Evolutionary conservation across 2,888 invertebrate genomes (phyloP).

Genomic region (Agrilus mali): DNA sequence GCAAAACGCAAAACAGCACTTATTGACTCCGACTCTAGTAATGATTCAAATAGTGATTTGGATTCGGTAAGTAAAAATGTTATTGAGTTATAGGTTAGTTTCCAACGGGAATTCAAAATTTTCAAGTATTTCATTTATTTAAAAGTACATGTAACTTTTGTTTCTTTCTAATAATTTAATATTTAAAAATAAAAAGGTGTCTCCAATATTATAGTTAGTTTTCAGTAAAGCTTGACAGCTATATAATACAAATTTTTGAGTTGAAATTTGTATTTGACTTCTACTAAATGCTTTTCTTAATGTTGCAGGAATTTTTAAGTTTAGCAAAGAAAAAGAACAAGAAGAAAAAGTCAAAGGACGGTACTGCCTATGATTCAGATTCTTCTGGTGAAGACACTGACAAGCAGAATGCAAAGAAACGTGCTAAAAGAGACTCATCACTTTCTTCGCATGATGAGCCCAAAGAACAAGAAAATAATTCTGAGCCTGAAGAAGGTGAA

Average conservation of each 20-base stretch:
- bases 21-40: constrained; percentile 73
- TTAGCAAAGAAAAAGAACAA: constrained; percentile 70
- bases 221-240: not conserved
- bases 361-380: constrained; percentile 28
- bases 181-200: not conserved
- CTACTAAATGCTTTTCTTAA: not conserved
- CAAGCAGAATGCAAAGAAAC: constrained; percentile 21
- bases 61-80: constrained; percentile 49
- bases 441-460: constrained; percentile 28
- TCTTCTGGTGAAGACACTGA: constrained; percentile 29
- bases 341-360: constrained; percentile 34
- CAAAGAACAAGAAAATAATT: constrained; percentile 39
- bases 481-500: constrained; percentile 82
- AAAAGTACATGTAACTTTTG: not conserved
- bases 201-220: not conserved
- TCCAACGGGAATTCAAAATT: constrained; percentile 1
- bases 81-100: constrained; percentile 11
- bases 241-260: not conserved
- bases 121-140: no score
- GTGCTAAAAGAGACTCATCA: constrained; percentile 21
- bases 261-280: no score
- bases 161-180: not conserved
- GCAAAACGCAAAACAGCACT: constrained; percentile 73
- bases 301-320: constrained; percentile 61
- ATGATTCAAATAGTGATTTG: constrained; percentile 66